Evolutionary conservation across 2,888 invertebrate species (phyloP).

Genomic region (Myopa testacea): DNA sequence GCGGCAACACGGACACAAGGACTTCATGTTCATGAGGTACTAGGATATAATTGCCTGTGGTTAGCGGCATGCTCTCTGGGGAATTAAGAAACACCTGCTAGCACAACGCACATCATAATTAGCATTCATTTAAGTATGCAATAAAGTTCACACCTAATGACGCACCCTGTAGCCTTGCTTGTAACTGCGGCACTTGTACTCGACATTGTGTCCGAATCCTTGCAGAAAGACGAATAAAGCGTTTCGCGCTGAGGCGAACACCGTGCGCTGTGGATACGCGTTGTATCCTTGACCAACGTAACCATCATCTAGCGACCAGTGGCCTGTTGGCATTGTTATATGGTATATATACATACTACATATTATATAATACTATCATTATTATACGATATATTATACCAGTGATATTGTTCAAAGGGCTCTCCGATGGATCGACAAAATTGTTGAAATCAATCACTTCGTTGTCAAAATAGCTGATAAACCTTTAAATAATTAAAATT

Average conservation of each 20-base stretch:
- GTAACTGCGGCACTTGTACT: constrained; percentile 78
- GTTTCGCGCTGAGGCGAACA: constrained; percentile 75
- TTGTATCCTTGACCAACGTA: constrained; percentile 72
- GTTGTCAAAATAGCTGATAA: constrained; percentile 57
- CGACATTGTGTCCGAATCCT: constrained; percentile 74
- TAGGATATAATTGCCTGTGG: constrained; percentile 64
- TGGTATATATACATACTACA: too few species aligned
- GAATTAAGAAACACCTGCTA: constrained; percentile 63
- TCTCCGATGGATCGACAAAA: constrained; percentile 49
- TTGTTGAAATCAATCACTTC: constrained; percentile 58
- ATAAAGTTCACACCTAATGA: neutral
- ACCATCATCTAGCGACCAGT: constrained; percentile 76
- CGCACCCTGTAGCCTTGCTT: constrained; percentile 77
- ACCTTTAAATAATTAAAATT: constrained; percentile 43
- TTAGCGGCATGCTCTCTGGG: constrained; percentile 64
- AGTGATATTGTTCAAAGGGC: constrained; percentile 52
- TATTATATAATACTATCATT: too few species aligned
- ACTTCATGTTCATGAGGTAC: constrained; percentile 71
- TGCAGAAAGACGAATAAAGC: constrained; percentile 75
- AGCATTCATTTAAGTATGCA: neutral
- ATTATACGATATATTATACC: too few species aligned
- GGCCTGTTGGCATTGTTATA: constrained; percentile 46
- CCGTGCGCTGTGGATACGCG: constrained; percentile 77
- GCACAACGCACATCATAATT: neutral
- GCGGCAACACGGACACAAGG: constrained; percentile 77